A percentile compares a stretch with the other conserved stretches of the same genome.
Evolutionary conservation across 2,113 vertebrate species (phyloP).

Genomic region (Alouatta palliata): DNA sequence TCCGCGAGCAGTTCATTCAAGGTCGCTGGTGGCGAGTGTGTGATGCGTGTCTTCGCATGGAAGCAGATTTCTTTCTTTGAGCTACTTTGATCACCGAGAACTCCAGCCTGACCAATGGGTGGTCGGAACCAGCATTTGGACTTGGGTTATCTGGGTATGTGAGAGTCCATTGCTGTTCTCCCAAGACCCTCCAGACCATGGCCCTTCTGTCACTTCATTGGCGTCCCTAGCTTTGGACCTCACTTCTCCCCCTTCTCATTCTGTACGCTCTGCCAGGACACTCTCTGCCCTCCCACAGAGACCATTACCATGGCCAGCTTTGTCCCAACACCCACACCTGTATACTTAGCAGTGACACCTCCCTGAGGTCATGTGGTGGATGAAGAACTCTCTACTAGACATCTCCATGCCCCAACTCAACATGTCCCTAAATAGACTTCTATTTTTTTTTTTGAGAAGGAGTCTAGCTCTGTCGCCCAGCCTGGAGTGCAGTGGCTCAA

Average conservation of each 20-base stretch:
- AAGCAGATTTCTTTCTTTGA: neutral
- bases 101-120: neutral
- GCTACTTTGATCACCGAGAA: neutral
- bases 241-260: neutral
- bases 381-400: neutral
- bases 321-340: neutral
- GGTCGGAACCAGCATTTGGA: neutral
- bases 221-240: neutral
- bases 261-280: neutral
- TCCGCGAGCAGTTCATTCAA: neutral
- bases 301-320: neutral
- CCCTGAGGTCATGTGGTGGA: neutral
- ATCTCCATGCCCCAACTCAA: neutral
- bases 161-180: neutral
- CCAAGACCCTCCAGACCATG: neutral
- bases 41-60: accelerated
- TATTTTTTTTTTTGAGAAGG: no score
- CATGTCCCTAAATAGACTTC: neutral
- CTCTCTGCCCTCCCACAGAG: neutral
- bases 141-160: neutral
- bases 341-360: neutral
- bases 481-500: no score
- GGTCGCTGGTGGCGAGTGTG: neutral
- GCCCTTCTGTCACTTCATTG: neutral
- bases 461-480: no score